Evolutionary conservation across 2,113 vertebrate genomes (phyloP).

Genomic region (Muntiacus muntjak): DNA sequence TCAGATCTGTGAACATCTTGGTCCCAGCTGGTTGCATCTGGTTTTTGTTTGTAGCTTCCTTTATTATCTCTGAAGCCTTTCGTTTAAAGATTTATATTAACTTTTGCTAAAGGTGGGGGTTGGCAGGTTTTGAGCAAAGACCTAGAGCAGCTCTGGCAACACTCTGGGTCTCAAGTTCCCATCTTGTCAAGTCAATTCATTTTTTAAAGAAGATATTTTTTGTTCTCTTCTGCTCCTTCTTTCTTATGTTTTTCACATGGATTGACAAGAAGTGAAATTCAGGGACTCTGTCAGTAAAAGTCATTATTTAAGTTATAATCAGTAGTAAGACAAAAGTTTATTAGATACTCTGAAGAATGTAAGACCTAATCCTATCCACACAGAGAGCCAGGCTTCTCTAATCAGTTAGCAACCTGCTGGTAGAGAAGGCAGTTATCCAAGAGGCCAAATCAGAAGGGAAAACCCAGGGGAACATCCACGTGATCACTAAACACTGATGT

Average conservation of each 20-base stretch:
- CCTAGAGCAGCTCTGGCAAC: not conserved
- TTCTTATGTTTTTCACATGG: not conserved
- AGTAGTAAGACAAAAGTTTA: not conserved
- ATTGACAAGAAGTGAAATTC: constrained; percentile 6
- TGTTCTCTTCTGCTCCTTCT: not conserved
- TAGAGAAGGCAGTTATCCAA: not conserved
- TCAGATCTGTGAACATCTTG: not conserved
- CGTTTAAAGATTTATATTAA: not conserved
- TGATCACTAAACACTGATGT: not conserved
- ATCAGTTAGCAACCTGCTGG: not conserved
- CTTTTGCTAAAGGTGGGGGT: not conserved
- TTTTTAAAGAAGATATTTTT: not conserved
- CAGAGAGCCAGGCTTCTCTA: not conserved
- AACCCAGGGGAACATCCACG: not conserved
- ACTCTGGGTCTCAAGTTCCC: not conserved
- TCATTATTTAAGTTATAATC: not conserved
- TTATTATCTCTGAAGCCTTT: not conserved
- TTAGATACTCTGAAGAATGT: not conserved
- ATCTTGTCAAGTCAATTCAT: not conserved
- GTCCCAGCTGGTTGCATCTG: not conserved
- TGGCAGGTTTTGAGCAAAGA: not conserved
- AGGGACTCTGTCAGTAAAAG: not conserved
- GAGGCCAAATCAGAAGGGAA: not conserved
- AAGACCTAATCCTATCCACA: not conserved
- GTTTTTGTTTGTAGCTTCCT: not conserved